Conservation (phyloP, 2,888 invertebrate genomes). For the Drosophila niveifrons region DNA sequence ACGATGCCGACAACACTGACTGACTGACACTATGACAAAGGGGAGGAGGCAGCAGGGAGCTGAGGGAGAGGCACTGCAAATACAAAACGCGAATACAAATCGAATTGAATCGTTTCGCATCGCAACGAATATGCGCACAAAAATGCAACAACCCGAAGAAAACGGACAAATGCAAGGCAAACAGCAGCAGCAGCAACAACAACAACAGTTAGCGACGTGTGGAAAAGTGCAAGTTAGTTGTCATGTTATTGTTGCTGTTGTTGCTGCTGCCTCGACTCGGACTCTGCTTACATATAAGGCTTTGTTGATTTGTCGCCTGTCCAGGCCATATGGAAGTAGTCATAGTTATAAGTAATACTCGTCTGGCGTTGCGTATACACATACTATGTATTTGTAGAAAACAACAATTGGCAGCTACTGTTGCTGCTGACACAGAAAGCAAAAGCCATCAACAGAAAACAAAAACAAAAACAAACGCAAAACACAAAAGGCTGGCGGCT, state of each 20-base stretch:
- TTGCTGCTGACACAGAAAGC: constrained; percentile 52
- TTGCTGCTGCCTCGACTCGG: constrained; percentile 50
- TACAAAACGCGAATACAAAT: constrained; percentile 44
- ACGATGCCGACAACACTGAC: constrained; percentile 41
- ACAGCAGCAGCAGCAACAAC: constrained; percentile 32
- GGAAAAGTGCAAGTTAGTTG: constrained; percentile 69
- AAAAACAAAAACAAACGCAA: too few species aligned
- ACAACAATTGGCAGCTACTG: constrained; percentile 34
- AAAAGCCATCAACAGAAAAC: constrained; percentile 25
- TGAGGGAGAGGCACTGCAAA: constrained; percentile 25
- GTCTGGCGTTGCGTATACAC: background rate
- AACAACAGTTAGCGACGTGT: constrained; percentile 43
- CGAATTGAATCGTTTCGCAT: constrained; percentile 32
- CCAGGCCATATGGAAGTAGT: constrained; percentile 27
- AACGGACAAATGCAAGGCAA: constrained; percentile 70
- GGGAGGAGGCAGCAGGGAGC: background rate
- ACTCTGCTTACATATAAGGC: constrained; percentile 50
- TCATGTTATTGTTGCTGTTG: constrained; percentile 13
- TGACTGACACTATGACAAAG: too few species aligned
- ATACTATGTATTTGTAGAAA: constrained; percentile 13
- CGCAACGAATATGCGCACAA: constrained; percentile 26
- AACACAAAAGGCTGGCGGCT: constrained; percentile 12
- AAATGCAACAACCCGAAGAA: constrained; percentile 50
- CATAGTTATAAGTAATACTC: background rate
- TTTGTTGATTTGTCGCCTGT: constrained; percentile 21